Evolutionary conservation across 1,140 invertebrate species (phyloP), one percentile per base, ranked within the genome.

Genomic region (Drosophila nigrodunni): DNA sequence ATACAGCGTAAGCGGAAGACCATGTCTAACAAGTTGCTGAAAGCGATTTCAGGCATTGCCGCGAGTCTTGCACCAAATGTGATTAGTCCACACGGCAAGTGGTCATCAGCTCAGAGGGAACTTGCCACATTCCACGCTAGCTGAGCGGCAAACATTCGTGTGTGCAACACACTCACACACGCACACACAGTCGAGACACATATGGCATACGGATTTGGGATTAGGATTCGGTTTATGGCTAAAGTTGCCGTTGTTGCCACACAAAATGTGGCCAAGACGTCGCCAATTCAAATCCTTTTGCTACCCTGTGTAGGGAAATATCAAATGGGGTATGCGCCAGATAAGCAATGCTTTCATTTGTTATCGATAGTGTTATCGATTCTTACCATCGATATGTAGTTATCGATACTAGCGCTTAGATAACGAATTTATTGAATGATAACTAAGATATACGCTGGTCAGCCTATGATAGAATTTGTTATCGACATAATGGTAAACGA

Each of bases 21-120:
- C 83, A 88, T 87, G 83, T 87, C 83, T 87, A 87, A 87, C 83
- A 87, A 87, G 61, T 87, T 87, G 80, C 80, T 82, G 70, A 60
- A 78, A 82, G 78, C 80, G 49, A 61, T 61, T 74, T 70, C 65
- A 52, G 55, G 25, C 25, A 30, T 50, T 37, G 68, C 64, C 52
- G 64, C 41, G 65, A 35, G 43, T 67, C 47, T 60, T 37, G 71
- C 21, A 52, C 37, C 44, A 55, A 83, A 70, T 66, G 58, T 75
- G 68, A 64, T 69, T 74, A 68, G 80, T 65, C 66, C 68, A 43
- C 61, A 70, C 72, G 66, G 58, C 66, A 74, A 70, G 58, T 74
- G 72, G 67, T 59, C 59, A 70, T 55, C 72, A 69, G 71, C 34
- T 15, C 13, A 2, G 11, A 7, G 34, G 30, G 34, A 11, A 39